A percentile compares a stretch with the other conserved stretches of the same genome.
phyloP scores from a whole-genome alignment of 2,113 vertebrate genomes.

The Plecturocebus donacophilus region DNA sequence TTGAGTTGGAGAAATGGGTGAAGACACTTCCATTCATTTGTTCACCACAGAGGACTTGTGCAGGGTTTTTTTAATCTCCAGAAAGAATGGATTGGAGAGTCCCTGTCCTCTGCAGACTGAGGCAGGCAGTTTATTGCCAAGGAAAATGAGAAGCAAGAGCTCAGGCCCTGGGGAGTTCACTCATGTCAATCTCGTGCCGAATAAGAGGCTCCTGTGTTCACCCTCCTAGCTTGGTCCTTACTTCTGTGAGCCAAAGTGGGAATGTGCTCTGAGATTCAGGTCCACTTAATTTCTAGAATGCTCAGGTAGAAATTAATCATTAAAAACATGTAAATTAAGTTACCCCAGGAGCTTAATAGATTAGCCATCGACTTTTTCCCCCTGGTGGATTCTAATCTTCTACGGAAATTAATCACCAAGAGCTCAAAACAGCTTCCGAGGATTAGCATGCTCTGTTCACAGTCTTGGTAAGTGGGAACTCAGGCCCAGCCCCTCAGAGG shows the following conservation, averaged over 20 bases:
- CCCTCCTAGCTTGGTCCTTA: slow-evolving; percentile 17
- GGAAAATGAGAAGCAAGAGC: neutral
- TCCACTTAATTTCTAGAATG: slow-evolving; percentile 76
- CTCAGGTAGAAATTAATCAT: slow-evolving; percentile 82
- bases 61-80: neutral
- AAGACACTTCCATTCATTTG: neutral
- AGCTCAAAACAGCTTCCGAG: slow-evolving; percentile 61
- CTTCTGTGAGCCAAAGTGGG: slow-evolving; percentile 61
- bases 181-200: fast-evolving
- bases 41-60: fast-evolving
- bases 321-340: slow-evolving; percentile 87
- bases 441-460: neutral
- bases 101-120: neutral
- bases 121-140: fast-evolving
- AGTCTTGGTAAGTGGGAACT: neutral
- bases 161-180: neutral
- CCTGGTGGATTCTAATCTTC: slow-evolving; percentile 81
- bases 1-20: neutral
- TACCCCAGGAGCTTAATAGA: slow-evolving; percentile 83
- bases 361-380: slow-evolving; percentile 83
- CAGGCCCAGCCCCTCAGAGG: fast-evolving
- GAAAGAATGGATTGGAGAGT: no score
- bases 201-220: fast-evolving
- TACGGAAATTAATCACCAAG: slow-evolving; percentile 81
- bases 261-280: slow-evolving; percentile 64